These are phyloP conservation scores for Epizoanthus rinbou DNA, from an alignment of 92 coral and sea anemone genomes.

Conservation along the genomic window DNA sequence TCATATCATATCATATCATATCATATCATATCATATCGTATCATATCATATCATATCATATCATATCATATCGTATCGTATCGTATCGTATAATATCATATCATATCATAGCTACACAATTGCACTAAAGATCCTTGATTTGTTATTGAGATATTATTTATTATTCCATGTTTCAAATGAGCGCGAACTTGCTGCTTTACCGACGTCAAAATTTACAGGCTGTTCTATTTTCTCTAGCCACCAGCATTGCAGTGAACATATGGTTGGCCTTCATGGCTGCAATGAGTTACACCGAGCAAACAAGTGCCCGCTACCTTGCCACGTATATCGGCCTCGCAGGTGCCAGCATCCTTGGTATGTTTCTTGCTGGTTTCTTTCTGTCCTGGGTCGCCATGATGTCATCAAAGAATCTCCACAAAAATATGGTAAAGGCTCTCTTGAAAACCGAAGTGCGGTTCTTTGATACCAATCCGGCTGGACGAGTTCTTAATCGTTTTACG, in stretches of 20 bases:
- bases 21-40: too few relatives aligned
- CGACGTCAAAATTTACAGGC: too few relatives aligned
- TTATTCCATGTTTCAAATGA: too few relatives aligned
- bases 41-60: too few relatives aligned
- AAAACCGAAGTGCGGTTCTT: slow-evolving; percentile 9
- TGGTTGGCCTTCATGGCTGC: neutral
- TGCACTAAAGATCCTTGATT: too few relatives aligned
- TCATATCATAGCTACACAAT: too few relatives aligned
- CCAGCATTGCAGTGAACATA: slow-evolving; percentile 11
- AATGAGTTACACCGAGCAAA: neutral
- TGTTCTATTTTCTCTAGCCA: neutral
- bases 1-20: too few relatives aligned
- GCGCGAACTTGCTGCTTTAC: too few relatives aligned
- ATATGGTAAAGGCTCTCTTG: neutral
- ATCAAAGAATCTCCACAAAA: slow-evolving; percentile 3
- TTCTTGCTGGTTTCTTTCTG: neutral
- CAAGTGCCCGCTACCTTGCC: neutral
- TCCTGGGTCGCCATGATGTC: neutral
- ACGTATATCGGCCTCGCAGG: neutral
- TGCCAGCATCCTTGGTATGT: neutral
- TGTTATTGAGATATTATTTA: too few relatives aligned
- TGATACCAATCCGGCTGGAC: slow-evolving; percentile 29
- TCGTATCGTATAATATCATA: too few relatives aligned
- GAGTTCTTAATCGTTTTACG: slow-evolving; percentile 18
- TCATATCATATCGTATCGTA: too few relatives aligned